phyloP scores from a whole-genome alignment of 2,113 vertebrate genomes.

The Limnothrissa miodon region DNA sequence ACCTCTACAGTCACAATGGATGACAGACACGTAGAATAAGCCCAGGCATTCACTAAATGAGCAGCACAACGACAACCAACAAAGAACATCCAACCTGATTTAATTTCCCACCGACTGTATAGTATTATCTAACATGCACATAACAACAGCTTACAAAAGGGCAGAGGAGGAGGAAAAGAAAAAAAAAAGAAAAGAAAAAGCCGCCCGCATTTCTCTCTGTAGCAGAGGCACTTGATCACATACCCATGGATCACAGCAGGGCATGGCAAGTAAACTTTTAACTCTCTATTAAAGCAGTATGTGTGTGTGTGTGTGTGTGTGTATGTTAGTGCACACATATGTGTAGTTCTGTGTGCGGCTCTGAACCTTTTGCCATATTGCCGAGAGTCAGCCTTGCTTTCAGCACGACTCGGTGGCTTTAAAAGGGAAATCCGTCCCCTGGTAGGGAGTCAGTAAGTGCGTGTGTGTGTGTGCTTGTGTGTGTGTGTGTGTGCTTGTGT shows the following conservation, averaged over 20 bases:
- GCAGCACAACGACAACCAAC: background rate
- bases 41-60: background rate
- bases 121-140: background rate
- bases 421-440: conserved; percentile 19
- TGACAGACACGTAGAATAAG: background rate
- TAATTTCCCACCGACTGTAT: background rate
- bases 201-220: background rate
- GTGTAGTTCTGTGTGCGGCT: background rate
- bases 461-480: background rate
- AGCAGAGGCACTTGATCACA: background rate
- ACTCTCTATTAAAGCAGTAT: background rate
- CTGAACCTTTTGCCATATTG: background rate
- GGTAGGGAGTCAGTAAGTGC: background rate
- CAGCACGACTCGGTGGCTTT: conserved; percentile 8
- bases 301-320: background rate
- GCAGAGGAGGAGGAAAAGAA: background rate
- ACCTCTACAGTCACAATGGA: background rate
- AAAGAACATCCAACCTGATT: background rate
- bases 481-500: background rate
- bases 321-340: background rate
- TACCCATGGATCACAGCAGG: background rate
- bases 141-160: background rate
- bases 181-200: background rate
- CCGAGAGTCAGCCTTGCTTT: background rate
- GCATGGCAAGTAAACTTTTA: background rate